Conservation (phyloP, 2,113 vertebrate species). For the Passerina amoena region DNA sequence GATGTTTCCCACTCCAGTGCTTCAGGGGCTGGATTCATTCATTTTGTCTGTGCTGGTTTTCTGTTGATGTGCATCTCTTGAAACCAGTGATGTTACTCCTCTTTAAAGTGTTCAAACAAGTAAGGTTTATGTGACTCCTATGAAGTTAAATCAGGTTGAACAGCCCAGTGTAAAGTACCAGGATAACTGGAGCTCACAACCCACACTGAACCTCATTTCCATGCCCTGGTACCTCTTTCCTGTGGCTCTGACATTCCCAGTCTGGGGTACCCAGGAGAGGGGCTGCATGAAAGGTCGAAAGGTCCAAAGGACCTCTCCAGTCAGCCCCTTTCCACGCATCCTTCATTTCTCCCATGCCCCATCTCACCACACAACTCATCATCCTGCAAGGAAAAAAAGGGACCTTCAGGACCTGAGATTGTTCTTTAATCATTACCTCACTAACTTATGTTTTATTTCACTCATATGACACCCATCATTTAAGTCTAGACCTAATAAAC, state of each 20-base stretch:
- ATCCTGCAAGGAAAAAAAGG: not conserved
- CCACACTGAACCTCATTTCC: not conserved
- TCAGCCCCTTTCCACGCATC: not conserved
- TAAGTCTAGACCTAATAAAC: not conserved
- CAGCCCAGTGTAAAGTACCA: not conserved
- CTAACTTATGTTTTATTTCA: not conserved
- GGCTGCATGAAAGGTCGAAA: not conserved
- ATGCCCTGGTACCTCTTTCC: not conserved
- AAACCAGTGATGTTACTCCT: not conserved
- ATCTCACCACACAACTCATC: rapidly evolving
- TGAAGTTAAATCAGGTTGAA: not conserved
- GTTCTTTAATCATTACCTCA: not conserved
- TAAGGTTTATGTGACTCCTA: not conserved
- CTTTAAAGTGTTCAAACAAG: not conserved
- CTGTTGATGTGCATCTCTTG: not conserved
- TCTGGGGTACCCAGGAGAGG: not conserved
- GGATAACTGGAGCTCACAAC: not conserved
- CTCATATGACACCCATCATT: not conserved
- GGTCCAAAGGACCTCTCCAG: not conserved
- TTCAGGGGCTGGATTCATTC: not conserved
- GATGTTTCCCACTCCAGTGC: not conserved
- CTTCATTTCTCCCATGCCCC: not conserved
- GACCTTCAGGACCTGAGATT: not conserved
- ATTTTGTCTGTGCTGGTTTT: not conserved
- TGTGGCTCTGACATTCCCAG: not conserved